Evolutionary conservation across 2,113 vertebrate genomes (phyloP).

Genomic region (Siniperca chuatsi): DNA sequence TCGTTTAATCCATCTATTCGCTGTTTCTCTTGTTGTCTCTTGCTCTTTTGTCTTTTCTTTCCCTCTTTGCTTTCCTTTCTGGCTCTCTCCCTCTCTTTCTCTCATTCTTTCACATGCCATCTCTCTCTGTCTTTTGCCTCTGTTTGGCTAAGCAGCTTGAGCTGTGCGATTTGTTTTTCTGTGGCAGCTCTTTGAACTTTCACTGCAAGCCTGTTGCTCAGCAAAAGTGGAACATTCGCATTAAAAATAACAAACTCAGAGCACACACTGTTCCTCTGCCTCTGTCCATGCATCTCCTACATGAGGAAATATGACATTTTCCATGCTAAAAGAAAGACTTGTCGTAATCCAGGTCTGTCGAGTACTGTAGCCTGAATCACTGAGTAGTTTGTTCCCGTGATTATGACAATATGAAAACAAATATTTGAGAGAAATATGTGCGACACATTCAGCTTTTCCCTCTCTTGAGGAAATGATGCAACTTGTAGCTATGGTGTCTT

Average conservation of each 20-base stretch:
- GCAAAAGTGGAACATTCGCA: conserved; percentile 37
- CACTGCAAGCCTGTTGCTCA: conserved; percentile 42
- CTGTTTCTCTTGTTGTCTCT: background rate
- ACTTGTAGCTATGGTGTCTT: conserved; percentile 7
- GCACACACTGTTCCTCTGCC: background rate
- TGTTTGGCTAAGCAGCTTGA: conserved; percentile 64
- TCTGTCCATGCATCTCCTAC: background rate
- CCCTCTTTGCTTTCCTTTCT: background rate
- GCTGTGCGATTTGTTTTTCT: conserved; percentile 43
- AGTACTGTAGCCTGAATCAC: background rate
- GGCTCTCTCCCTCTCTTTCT: background rate
- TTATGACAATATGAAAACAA: background rate
- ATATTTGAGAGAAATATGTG: background rate
- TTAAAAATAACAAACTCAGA: conserved; percentile 25
- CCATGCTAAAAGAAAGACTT: background rate
- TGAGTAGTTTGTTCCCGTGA: background rate
- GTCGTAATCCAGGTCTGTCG: background rate
- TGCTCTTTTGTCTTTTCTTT: background rate
- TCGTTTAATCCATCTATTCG: conserved; percentile 1
- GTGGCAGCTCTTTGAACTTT: conserved; percentile 54
- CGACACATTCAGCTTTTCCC: background rate
- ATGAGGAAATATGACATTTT: conserved; percentile 10
- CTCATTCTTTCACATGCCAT: conserved; percentile 17
- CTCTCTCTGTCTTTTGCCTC: background rate
- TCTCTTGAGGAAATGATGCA: conserved; percentile 45